Evolutionary conservation across 2,113 vertebrate genomes (phyloP).

Genomic region (Corythornis cristatus): DNA sequence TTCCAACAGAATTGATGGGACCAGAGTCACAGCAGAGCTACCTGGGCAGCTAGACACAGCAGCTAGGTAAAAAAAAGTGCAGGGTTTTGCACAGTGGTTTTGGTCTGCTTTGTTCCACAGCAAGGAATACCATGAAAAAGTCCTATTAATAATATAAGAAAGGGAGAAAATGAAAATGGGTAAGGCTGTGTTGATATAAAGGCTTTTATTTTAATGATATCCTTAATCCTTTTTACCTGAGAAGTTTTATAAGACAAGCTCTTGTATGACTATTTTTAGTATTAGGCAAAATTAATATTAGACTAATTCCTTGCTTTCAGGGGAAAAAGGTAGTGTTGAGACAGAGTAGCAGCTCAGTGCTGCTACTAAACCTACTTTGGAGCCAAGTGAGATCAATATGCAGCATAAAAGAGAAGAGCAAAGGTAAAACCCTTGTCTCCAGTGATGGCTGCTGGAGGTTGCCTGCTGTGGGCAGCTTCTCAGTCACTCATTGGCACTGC

Average conservation of each 20-base stretch:
- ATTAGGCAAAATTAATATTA: not conserved
- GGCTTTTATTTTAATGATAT: not conserved
- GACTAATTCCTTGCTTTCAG: not conserved
- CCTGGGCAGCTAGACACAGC: not conserved
- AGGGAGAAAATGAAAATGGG: not conserved
- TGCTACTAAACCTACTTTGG: not conserved
- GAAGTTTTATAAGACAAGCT: not conserved
- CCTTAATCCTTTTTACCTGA: not conserved
- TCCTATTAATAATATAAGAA: not conserved
- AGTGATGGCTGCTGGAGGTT: not conserved
- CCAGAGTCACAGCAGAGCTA: not conserved
- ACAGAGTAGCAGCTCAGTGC: not conserved
- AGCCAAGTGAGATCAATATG: not conserved
- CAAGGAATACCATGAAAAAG: not conserved
- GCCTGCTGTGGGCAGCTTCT: rapidly evolving
- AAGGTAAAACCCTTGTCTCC: not conserved
- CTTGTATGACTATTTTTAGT: not conserved
- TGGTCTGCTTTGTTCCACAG: not conserved
- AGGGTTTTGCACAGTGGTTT: not conserved
- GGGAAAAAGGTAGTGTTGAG: rapidly evolving
- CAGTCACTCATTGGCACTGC: not conserved
- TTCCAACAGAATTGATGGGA: not conserved
- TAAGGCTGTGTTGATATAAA: not conserved
- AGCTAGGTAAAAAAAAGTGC: not conserved
- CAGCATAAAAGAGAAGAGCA: rapidly evolving